Evolutionary conservation across 2,113 vertebrate genomes (phyloP).

Genomic region (Spermophilus dauricus): DNA sequence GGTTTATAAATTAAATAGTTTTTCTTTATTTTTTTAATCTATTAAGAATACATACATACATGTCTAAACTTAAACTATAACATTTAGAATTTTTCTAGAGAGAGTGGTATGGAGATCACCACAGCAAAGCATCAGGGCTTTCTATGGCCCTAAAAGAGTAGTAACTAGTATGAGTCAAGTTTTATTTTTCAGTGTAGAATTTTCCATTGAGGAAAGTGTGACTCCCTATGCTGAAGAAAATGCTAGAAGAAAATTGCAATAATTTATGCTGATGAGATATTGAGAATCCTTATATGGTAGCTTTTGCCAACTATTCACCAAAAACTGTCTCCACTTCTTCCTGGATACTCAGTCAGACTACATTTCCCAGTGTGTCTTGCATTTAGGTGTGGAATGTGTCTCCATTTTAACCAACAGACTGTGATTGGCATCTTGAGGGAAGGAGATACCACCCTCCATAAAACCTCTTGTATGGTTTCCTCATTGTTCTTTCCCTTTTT

Average conservation of each 20-base stretch:
- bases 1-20: background rate
- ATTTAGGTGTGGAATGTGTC: background rate
- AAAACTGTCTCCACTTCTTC: background rate
- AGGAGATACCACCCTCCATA: background rate
- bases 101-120: background rate
- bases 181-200: constrained; percentile 21
- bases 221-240: constrained; percentile 31
- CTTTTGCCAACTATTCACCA: background rate
- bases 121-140: background rate
- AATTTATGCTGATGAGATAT: background rate
- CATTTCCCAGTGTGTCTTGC: constrained; percentile 8
- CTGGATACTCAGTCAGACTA: background rate
- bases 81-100: constrained; percentile 1
- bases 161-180: background rate
- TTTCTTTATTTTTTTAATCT: background rate
- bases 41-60: background rate
- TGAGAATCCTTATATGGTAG: background rate
- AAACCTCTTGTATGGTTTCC: background rate
- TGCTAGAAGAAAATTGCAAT: constrained; percentile 35
- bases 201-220: constrained; percentile 35
- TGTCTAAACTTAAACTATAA: background rate
- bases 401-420: background rate
- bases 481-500: background rate
- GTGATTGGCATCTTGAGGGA: background rate
- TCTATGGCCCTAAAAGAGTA: background rate